Base-by-base conservation (phyloP, 2,888 invertebrate genomes). In the Cataglyphis livida region DNA sequence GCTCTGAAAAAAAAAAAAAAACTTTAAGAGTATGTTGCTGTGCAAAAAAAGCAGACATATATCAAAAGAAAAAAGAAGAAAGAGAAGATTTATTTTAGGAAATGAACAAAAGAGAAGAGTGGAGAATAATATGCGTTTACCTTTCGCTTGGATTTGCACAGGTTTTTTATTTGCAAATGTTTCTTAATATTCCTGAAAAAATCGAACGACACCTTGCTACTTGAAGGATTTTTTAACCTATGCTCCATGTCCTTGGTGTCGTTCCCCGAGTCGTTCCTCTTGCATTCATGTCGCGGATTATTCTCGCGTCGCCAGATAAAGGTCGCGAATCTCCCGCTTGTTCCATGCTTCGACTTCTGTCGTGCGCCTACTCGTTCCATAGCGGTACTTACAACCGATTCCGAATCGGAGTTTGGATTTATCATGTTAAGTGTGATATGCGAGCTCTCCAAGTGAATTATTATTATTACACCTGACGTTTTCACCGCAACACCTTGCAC, bases 161-260 rank as follows among this genome's bases (percentile, higher is more conserved):
- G 70, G 44, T 90, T 91, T 76, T 86, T 92, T 0, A 90, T 81
- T 7, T 88, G 87, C 78, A 92, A 86, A 54, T 89, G 90, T 79
- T 89, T 91, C 18, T 90, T 92, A 21, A 93, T 88, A 48, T 88
- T 91, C 61, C 85, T 89, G 9, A 93, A 90, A 59, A 93, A 92
- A 21, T 90, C 88, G 54, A 83, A 87, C 1, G 85, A 81, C 25
- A 74, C 71, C 81, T 85, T 89, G 18, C 74, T 87, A 6, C 59
- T 68, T 1, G 84, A 81, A 10, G 78, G 32, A 79, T 85, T 87
- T 25, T 86, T 88, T 18, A 82, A 51, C 61, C 85, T 86, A 12
- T 71, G 76, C 7, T 85, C 85, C 12, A 81, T 59, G n/a, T 66
- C 62, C 32, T 81, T 84, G 48, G 68, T 54, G 41, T 89, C 83